Percentiles rank a stretch among this genome's conserved stretches.
Evolutionary conservation across 2,113 vertebrate species (phyloP).

Genomic region (Rhombomys opimus): DNA sequence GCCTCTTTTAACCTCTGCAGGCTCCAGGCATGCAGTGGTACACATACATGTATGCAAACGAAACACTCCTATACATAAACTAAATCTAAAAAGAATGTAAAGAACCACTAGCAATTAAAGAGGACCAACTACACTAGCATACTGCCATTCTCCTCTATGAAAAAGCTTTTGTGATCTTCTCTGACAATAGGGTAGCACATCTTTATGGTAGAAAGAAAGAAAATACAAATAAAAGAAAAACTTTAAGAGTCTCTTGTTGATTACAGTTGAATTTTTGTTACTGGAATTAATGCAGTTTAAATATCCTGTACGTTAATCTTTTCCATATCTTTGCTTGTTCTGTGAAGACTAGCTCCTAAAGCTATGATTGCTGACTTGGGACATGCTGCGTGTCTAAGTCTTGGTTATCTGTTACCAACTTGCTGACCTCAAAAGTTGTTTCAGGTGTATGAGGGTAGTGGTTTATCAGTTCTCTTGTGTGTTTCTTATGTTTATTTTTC

Average conservation of each 20-base stretch:
- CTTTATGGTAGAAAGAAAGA: constrained; percentile 45
- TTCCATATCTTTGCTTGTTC: constrained; percentile 2
- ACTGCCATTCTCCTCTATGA: not conserved
- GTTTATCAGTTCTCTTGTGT: not conserved
- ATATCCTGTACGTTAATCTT: not conserved
- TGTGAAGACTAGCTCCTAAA: constrained; percentile 28
- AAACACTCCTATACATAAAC: not conserved
- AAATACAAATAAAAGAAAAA: constrained; percentile 7
- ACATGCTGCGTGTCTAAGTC: constrained; percentile 24
- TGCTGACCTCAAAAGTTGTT: not conserved
- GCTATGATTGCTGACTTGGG: constrained; percentile 29
- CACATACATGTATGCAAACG: not conserved
- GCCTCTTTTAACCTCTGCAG: not conserved
- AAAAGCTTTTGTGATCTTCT: constrained; percentile 20
- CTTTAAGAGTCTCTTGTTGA: not conserved
- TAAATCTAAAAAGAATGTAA: not conserved
- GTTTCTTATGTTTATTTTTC: not conserved
- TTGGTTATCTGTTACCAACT: not conserved
- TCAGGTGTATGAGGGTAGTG: not conserved
- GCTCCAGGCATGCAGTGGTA: not conserved
- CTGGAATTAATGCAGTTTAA: constrained; percentile 8
- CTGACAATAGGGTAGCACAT: not conserved
- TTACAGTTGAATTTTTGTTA: not conserved
- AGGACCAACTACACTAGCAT: constrained; percentile 41
- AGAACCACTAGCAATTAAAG: not conserved